Evolutionary conservation across 2,113 vertebrate species (phyloP), one percentile per base, ranked within the genome.

Genomic region (Proterorhinus semilunaris): DNA sequence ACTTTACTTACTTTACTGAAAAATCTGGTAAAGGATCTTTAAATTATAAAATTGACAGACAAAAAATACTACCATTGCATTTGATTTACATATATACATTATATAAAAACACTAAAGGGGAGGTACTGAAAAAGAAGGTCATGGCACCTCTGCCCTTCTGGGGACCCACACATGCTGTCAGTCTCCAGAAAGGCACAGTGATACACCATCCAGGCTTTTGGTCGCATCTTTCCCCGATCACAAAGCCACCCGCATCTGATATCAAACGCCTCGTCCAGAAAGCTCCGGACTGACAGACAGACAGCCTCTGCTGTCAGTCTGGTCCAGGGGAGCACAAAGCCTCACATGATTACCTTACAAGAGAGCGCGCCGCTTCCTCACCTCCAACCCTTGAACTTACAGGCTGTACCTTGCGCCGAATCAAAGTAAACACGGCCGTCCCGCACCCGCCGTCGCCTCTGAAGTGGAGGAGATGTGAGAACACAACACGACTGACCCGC

Each of bases 371-470:
- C 74, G 86, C 82, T 82, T 85, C 76, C 84, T 87, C 84, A 84
- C 87, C 92, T 90, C 81, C 77, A 70, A 92, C 91, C 90, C 84
- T 78, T 86, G 88, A 88, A 81, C 90, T 80, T 68, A 79, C 78
- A 36, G 82, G 84, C 83, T 42, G 86, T 83, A 84, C 89, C 88
- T 83, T 80, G 82, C 87, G 78, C 83, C 80, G 86, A 93, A 93
- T 94, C 92, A 93, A 93, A 93, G 93, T 90, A 94, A 94, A 94
- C 91, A 92, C 73, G 17, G 47, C 83, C 76, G 82, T 72, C 58
- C 83, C 83, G 83, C 27, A 36, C 85, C 90, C 83, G 71, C 57
- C 77, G 86, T 58, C 55, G 27, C 86, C 86, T 93, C 87, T 91
- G 91, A 92, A 93, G 92, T 90, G 85, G 6, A 73, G 76, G 75